These are phyloP conservation scores for Anoura caudifer DNA, from an alignment of 2,113 vertebrate genomes.

Conservation along the genomic window DNA sequence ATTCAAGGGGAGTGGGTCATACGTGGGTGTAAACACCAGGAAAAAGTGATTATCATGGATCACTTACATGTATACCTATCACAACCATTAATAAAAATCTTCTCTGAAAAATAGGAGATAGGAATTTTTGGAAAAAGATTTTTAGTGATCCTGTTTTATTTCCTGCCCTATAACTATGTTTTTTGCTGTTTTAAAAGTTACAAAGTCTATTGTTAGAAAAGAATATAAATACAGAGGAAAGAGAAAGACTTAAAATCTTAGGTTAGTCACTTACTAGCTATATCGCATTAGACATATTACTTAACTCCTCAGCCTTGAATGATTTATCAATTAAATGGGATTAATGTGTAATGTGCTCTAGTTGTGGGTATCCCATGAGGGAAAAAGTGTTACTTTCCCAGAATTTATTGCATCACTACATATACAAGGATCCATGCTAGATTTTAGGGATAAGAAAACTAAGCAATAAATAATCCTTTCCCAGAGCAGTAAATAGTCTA, in stretches of 20 bases:
- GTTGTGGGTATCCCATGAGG: neutral
- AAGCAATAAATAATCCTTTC: neutral
- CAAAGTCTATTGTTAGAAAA: neutral
- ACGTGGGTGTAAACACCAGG: accelerated
- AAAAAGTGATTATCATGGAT: neutral
- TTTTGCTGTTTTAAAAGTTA: neutral
- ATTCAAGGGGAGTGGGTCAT: neutral
- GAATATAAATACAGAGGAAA: neutral
- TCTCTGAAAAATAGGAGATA: neutral
- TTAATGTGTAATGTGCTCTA: neutral
- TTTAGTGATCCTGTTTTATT: neutral
- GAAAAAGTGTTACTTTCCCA: neutral
- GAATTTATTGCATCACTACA: neutral
- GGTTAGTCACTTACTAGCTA: neutral
- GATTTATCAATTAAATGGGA: neutral
- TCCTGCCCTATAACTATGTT: neutral
- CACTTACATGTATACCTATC: neutral
- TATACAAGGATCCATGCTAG: neutral
- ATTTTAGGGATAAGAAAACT: neutral
- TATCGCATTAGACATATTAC: neutral
- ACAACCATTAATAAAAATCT: neutral
- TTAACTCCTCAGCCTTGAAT: neutral
- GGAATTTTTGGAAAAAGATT: neutral
- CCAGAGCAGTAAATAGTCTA: neutral
- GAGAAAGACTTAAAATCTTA: neutral